These are phyloP conservation scores for Ephialtes manifestator DNA, from an alignment of 2,888 invertebrate species.

Conservation along the genomic window DNA sequence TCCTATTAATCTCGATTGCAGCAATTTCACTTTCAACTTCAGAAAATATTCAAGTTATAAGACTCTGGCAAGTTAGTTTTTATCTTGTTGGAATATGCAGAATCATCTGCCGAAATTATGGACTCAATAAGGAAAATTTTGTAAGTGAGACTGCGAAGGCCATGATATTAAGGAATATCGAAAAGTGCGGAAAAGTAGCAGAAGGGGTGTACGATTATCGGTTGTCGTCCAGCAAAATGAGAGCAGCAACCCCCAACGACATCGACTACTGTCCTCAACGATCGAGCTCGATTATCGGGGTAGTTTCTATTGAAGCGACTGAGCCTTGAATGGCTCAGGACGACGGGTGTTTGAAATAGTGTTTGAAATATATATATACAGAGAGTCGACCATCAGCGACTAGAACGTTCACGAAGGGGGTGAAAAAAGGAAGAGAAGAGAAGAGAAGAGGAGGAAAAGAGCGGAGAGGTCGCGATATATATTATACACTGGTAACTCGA, in stretches of 20 bases:
- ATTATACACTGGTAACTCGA: conserved; percentile 64
- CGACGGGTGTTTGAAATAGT: conserved; percentile 7
- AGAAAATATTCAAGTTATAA: no score
- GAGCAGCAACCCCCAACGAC: conserved; percentile 28
- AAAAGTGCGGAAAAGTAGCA: conserved; percentile 15
- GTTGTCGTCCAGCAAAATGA: neutral
- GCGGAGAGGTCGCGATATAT: conserved; percentile 43
- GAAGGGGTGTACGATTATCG: conserved; percentile 14
- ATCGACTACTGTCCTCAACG: conserved; percentile 33
- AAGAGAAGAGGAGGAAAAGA: neutral
- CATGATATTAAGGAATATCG: conserved; percentile 33
- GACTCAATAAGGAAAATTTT: neutral
- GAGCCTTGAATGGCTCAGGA: conserved; percentile 48
- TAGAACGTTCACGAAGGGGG: neutral
- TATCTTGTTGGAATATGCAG: no score
- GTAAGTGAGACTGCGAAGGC: no score
- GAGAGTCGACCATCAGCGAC: neutral
- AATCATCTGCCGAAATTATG: neutral
- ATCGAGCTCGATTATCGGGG: conserved; percentile 56
- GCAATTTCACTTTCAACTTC: no score
- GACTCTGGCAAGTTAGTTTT: no score
- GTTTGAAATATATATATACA: neutral
- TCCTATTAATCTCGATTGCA: no score
- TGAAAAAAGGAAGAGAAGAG: conserved; percentile 26
- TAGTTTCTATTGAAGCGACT: conserved; percentile 40